Conservation (phyloP, 2,797 vertebrate genomes). For the Rhabdophis nuchalis region DNA sequence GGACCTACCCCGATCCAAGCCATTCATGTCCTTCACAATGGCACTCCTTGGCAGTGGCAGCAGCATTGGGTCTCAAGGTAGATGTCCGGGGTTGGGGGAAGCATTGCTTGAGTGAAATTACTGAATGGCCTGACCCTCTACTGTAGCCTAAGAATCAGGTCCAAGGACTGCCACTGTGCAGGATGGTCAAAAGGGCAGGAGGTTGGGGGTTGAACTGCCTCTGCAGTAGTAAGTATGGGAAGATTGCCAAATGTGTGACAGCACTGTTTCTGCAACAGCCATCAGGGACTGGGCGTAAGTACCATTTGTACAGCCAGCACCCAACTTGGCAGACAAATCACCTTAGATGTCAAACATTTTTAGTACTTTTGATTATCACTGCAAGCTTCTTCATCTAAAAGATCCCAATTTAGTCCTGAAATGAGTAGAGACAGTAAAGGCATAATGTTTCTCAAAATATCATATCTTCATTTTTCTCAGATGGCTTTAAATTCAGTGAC, state of each 20-base stretch:
- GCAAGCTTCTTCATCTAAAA: background rate
- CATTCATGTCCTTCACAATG: background rate
- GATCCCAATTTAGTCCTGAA: background rate
- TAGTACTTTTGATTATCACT: background rate
- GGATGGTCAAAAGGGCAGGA: background rate
- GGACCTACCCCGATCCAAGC: too few relatives aligned
- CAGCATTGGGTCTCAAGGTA: background rate
- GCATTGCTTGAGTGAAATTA: background rate
- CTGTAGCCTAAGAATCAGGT: background rate
- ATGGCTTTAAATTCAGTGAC: background rate
- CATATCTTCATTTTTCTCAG: background rate
- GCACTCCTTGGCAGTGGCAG: background rate
- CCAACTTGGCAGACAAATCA: background rate
- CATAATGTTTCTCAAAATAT: background rate
- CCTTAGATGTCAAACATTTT: background rate
- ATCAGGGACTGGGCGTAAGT: background rate
- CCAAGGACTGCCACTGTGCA: background rate
- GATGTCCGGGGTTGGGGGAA: accelerated
- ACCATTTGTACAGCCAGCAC: background rate
- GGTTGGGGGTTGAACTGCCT: background rate
- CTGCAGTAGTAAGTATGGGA: background rate
- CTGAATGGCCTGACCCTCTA: background rate
- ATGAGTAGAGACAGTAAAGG: background rate
- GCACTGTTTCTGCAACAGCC: background rate
- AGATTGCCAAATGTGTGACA: background rate